Evolutionary conservation across 2,888 invertebrate species (phyloP), one percentile per base, ranked within the genome.

Genomic region (Clitarchus hookeri): DNA sequence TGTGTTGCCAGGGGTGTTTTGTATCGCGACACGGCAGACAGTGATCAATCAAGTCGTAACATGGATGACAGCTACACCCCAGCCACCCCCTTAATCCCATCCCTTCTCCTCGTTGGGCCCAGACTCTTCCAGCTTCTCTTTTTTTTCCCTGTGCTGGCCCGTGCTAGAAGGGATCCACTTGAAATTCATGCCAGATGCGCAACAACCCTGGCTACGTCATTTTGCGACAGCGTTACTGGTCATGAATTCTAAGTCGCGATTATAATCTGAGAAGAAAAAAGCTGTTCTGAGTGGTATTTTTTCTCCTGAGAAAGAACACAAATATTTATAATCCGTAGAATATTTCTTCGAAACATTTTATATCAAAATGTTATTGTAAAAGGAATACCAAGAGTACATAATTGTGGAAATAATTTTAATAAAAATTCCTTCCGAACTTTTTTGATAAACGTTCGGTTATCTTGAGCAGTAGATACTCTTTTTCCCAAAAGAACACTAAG

Each of bases 1-100:
- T 65, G n/a, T n/a, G 65, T n/a, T 6, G 65, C 65, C 65, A 65
- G 65, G 65, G 65, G 65, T 65, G 65, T 65, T 65, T 65, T 65
- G 65, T 65, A 65, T 65, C 65, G 65, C n/a, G 65, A 65, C 65
- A 65, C 19, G 65, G 65, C 65, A 6, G 65, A 65, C 65, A 65
- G 65, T 65, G 65, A 65, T 65, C 65, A 65, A 65, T 65, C 65
- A 65, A 65, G 65, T 65, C 65, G 3, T 65, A 65, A 65, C 65
- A 19, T 8, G 65, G 65, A 65, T 65, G 65, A 65, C 65, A 65
- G 65, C 65, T n/a, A 65, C 65, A 6, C 65, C 65, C 65, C 16
- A 19, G n/a, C 65, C 19, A 1, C 19, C 65, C 65, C 65, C 65
- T 65, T 65, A 65, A 65, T 65, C 19, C 23, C 65, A 16, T 65